Evolutionary conservation across 2,113 vertebrate species (phyloP), one percentile per base, ranked within the genome.

Genomic region (Ctenodactylus gundi): DNA sequence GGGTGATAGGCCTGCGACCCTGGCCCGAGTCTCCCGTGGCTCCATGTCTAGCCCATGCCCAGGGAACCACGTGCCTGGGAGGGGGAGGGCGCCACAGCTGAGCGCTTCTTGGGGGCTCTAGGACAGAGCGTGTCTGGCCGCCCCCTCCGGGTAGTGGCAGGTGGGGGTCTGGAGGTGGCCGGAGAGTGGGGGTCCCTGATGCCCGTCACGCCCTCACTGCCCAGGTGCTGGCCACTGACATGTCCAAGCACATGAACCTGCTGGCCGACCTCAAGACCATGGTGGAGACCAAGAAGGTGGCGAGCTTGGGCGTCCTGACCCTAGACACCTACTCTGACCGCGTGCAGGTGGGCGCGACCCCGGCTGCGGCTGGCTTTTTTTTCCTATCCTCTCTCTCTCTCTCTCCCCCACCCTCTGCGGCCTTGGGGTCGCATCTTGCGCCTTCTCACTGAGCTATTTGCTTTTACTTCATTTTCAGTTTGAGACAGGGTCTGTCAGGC

Each of bases 271-370:
- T 99, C 51, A 99, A 99, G 98, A 99, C 99, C 1, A 99, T 99
- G 99, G 99, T 99, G 91, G 99, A 99, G 98, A 99, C 99, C 57
- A 99, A 99, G 98, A 99, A 99, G 96, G 99, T 99, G 96, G 99
- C 99, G 6, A 99, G 99, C 92, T 99, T 99, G 3, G 99, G 99
- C 55, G 99, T 99, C 44, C 98, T 99, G 92, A 97, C 99, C 96
- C 98, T 99, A 4, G 99, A 99, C 97, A 99, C 99, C 97, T 99
- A 99, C 97, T 99, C 98, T 0, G 99, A 99, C 96, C 97, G 99
- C 85, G 99, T 99, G 98, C 99, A 99, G 99, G 99, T 99, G 88
- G 7, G 53, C 6, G 12, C 1, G 87, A 7, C n/a, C 21, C 13
- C 3, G 0, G 0, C 6, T 8, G 4, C 21, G 7, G 58, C 58